Base-by-base conservation (phyloP, 2,888 invertebrate genomes). In the Magallana nippona region DNA sequence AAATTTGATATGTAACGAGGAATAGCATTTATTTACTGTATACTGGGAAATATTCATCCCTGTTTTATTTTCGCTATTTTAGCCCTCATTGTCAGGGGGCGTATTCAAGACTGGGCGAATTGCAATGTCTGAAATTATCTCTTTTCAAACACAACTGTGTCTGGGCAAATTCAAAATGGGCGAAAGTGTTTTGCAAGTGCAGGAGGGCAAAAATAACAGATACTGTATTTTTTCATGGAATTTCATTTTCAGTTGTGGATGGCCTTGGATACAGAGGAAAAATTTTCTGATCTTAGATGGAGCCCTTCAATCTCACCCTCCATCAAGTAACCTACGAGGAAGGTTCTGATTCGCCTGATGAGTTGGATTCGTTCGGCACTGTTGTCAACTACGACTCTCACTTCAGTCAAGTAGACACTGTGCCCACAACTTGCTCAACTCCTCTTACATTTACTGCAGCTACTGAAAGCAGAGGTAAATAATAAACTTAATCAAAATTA, bases 281-380 rank as follows among this genome's bases (percentile, higher is more conserved):
- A 55, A 17, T 27, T 13, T 58, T 57, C 58, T 11, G 10, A 56
- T 78, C 57, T 80, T 86, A 60, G 85, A 94, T 94, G 93, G 93
- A 94, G 90, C 92, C 93, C 56, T 93, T 92, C 90, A 88, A 92
- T 78, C 87, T 93, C 84, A 92, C 90, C 82, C 86, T 94, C 71
- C 91, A 92, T 77, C 92, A 93, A 88, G 92, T 94, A 79, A 93
- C 91, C 79, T 93, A 93, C 81, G 88, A 90, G 55, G 89, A 91
- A 79, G 89, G 89, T 44, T 84, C 85, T 57, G 84, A 84, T 63
- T 81, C 85, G 17, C 55, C 57, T 58, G 86, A 80, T 19, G 27
- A 88, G 22, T 86, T 93, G 27, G 91, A 93, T 83, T 92, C 93
- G 11, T 93, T 93, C 87, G 90, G 89, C 87, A 91, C 92, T 86